Percentiles rank a stretch among this genome's conserved stretches.
phyloP scores from a whole-genome alignment of 2,797 vertebrate genomes.

The Myotis myotis region DNA sequence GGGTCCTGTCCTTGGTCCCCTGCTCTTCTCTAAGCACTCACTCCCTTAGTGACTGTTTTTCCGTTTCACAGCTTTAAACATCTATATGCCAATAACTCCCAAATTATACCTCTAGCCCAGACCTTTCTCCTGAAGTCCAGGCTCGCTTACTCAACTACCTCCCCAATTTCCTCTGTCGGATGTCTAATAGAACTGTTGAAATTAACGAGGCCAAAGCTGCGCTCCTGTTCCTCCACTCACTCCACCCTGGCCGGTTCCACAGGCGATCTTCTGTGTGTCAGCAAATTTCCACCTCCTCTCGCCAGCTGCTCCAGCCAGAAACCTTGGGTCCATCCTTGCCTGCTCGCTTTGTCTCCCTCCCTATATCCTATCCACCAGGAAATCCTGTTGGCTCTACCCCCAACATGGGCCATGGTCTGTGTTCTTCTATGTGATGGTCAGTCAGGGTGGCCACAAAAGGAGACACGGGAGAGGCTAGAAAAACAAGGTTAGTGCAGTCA shows the following conservation, averaged over 20 bases:
- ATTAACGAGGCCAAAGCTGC: neutral
- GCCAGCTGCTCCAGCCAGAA: neutral
- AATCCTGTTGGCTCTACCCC: neutral
- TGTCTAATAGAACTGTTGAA: neutral
- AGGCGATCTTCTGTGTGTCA: neutral
- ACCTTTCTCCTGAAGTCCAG: neutral
- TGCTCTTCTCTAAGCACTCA: neutral
- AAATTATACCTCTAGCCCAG: neutral
- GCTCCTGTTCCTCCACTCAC: neutral
- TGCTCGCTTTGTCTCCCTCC: neutral
- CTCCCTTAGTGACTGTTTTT: neutral
- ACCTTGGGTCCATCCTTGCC: neutral
- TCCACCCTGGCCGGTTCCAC: neutral
- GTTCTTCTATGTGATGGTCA: neutral
- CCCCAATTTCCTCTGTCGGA: neutral
- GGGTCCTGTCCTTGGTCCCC: neutral
- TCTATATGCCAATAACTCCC: neutral
- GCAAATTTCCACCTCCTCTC: neutral
- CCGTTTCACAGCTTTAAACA: neutral
- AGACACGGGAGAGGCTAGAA: neutral
- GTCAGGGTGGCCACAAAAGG: neutral
- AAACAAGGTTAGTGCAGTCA: neutral
- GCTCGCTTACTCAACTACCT: neutral
- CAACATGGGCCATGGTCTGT: neutral
- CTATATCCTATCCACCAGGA: neutral